A percentile compares a stretch with the other conserved stretches of the same genome.
Conservation (phyloP, 1,140 invertebrate genomes). For the Gonioctena quinquepunctata region DNA sequence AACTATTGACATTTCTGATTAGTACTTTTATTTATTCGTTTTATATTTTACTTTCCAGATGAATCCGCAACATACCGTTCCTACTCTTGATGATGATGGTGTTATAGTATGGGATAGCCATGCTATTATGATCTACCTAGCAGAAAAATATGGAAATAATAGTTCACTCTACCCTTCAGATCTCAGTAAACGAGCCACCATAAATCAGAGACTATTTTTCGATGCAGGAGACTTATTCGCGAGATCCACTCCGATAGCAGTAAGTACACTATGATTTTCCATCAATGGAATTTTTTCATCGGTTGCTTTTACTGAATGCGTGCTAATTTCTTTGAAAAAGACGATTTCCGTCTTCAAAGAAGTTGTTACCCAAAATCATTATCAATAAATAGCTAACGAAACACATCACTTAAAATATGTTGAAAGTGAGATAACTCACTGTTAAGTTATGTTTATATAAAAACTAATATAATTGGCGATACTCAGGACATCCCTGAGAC, state of each 20-base stretch:
- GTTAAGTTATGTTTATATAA: too few species aligned
- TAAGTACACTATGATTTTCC: neutral
- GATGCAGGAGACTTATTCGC: constrained; percentile 36
- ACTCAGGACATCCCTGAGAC: too few species aligned
- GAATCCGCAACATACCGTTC: constrained; percentile 71
- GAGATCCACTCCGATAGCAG: neutral
- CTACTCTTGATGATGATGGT: constrained; percentile 68
- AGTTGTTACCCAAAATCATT: too few species aligned
- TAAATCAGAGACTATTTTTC: constrained; percentile 60
- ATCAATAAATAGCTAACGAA: too few species aligned
- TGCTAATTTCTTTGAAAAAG: too few species aligned
- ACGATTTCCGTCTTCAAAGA: too few species aligned
- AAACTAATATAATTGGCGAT: too few species aligned
- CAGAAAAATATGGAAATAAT: constrained; percentile 61
- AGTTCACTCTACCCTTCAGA: constrained; percentile 65
- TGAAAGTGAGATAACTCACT: too few species aligned
- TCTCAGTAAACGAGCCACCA: constrained; percentile 57
- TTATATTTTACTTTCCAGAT: constrained; percentile 48
- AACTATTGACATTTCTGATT: neutral
- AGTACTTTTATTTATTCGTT: neutral
- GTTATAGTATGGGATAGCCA: constrained; percentile 65
- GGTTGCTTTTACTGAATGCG: too few species aligned
- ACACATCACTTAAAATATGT: too few species aligned
- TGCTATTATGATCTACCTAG: constrained; percentile 63
- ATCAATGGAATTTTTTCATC: neutral